Conservation (phyloP, 2,797 vertebrate species). For the Pitangus sulphuratus region DNA sequence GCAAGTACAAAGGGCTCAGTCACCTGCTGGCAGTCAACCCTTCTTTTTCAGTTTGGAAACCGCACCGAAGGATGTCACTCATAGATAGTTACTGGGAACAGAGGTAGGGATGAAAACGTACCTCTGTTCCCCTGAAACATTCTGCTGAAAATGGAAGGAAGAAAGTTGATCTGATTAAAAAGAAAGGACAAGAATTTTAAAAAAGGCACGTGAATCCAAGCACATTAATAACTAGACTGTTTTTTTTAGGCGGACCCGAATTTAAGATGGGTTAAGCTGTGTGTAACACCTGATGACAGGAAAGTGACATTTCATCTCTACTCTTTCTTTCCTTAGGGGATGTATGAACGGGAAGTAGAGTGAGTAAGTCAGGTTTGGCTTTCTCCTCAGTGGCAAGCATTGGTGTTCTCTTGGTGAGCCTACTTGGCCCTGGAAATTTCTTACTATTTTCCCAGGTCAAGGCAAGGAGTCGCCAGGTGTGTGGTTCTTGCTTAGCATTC, state of each 20-base stretch:
- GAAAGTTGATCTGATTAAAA: not conserved
- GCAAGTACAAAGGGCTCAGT: not conserved
- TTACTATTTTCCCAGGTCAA: not conserved
- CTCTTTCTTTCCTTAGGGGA: not conserved
- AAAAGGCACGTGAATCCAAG: not conserved
- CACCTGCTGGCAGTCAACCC: not conserved
- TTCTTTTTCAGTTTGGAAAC: not conserved
- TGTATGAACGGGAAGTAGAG: fast-evolving
- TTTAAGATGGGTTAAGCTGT: not conserved
- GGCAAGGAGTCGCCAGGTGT: not conserved
- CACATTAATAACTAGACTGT: not conserved
- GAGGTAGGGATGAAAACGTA: not conserved
- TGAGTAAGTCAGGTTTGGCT: not conserved
- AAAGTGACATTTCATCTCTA: not conserved
- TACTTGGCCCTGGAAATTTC: not conserved
- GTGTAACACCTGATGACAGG: not conserved
- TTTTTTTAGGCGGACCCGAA: not conserved
- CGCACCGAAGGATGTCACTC: not conserved
- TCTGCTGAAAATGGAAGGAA: not conserved
- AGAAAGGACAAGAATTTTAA: not conserved
- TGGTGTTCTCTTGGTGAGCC: not conserved
- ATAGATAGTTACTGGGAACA: not conserved
- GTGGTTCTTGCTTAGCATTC: fast-evolving
- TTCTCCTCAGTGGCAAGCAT: not conserved
- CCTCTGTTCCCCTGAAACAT: not conserved